phyloP scores from a whole-genome alignment of 2,888 invertebrate genomes.

The Luperina nickerlii region DNA sequence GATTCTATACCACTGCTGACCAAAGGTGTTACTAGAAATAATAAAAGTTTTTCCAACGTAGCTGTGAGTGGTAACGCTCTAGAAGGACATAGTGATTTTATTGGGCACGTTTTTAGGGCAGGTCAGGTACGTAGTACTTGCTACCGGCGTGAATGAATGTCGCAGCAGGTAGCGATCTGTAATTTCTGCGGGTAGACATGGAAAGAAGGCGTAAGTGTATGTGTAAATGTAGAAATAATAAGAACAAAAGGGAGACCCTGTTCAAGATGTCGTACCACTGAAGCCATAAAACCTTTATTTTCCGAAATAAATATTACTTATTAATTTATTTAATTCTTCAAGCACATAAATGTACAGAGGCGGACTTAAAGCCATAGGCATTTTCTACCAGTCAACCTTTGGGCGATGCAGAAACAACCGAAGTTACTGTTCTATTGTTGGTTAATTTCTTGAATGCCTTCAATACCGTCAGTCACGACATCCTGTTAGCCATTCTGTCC shows the following conservation, averaged over 20 bases:
- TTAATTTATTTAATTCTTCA: too few relatives aligned
- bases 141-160: not conserved
- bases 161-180: not conserved
- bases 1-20: not conserved
- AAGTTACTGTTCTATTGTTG: too few relatives aligned
- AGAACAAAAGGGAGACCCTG: not conserved
- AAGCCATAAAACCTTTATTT: too few relatives aligned
- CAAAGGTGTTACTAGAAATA: too few relatives aligned
- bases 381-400: too few relatives aligned
- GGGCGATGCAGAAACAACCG: too few relatives aligned
- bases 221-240: not conserved
- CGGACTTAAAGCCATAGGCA: too few relatives aligned
- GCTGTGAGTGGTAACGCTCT: not conserved
- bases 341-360: too few relatives aligned
- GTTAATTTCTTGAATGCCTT: too few relatives aligned
- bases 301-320: not conserved
- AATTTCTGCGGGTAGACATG: not conserved
- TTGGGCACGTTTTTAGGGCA: not conserved
- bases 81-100: not conserved
- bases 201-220: not conserved
- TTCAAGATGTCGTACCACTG: not conserved
- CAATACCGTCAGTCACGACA: too few relatives aligned
- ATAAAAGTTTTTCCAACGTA: not conserved
- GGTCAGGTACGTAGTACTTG: not conserved
- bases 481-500: too few relatives aligned